Evolutionary conservation across 2,888 invertebrate species (phyloP).

Genomic region (Helicoverpa assulta): DNA sequence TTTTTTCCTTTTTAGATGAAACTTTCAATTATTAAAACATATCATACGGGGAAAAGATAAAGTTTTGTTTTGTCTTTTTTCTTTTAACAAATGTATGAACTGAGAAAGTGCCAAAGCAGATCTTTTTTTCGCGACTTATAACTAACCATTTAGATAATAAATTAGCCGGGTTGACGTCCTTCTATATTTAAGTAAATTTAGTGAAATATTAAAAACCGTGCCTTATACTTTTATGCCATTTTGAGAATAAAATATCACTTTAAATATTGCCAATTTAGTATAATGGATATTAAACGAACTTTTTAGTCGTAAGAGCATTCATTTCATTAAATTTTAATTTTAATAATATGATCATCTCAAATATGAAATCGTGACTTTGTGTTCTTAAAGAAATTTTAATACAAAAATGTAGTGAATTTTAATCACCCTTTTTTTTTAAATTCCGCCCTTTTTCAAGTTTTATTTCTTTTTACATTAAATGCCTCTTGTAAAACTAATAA

Average conservation of each 20-base stretch:
- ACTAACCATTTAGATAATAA: constrained; percentile 62
- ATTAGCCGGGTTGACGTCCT: constrained; percentile 86
- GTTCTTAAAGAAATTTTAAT: constrained; percentile 33
- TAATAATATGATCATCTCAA: constrained; percentile 23
- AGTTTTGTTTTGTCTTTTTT: constrained; percentile 21
- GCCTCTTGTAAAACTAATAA: constrained; percentile 44
- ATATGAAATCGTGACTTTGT: constrained; percentile 40
- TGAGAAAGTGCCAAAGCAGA: constrained; percentile 71
- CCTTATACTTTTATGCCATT: constrained; percentile 90
- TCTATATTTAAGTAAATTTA: constrained; percentile 82
- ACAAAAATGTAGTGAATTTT: not conserved
- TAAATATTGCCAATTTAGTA: constrained; percentile 83
- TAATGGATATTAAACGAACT: constrained; percentile 71
- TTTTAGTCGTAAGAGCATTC: constrained; percentile 64
- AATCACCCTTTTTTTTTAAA: not conserved
- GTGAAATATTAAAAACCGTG: constrained; percentile 85
- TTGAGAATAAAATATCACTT: constrained; percentile 86
- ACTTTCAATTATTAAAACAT: constrained; percentile 81
- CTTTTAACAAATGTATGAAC: constrained; percentile 43
- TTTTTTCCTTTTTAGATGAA: constrained; percentile 57
- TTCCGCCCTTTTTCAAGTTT: constrained; percentile 16
- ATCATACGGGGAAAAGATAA: constrained; percentile 72
- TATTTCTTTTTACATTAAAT: constrained; percentile 8
- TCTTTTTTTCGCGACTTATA: constrained; percentile 50
- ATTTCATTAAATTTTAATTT: constrained; percentile 37